Evolutionary conservation across 2,113 vertebrate genomes (phyloP), one percentile per base, ranked within the genome.

Genomic region (Aegypius monachus): DNA sequence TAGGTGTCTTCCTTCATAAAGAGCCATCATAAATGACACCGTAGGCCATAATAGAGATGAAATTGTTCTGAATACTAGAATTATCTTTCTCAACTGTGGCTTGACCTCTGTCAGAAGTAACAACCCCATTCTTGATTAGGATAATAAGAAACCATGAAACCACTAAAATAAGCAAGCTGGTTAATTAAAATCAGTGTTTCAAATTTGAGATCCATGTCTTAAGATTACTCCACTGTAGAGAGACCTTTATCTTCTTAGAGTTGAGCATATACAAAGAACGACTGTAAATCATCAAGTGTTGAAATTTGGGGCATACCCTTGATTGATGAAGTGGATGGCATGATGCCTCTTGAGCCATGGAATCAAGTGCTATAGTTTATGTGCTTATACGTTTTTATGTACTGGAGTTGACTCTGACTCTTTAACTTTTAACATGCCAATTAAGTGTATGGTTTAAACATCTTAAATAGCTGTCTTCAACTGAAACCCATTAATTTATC

Each of bases 381-480:
- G 47, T 86, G 56, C 74, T 72, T 86, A 92, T 72, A 89, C n/a
- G 15, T 91, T 93, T 97, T 97, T 95, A 94, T 62, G 48, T 75
- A 94, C 83, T 88, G 81, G 81, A 90, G 32, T 68, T 96, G 84
- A 94, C 81, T 98, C 94, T 71, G 72, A 73, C 84, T 91, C 83
- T 96, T 95, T 95, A 97, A 96, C 93, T 97, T 98, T 95, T 96
- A 97, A 97, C 42, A 36, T 90, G 88, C n/a, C 93, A 97, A 96
- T 97, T 97, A 97, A 97, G 66, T 36, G 10, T 73, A 95, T 75
- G 36, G 40, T 90, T 92, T 96, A 91, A 78, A 94, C 22, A 68
- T 94, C 43, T 97, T 96, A 96, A 97, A 92, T 91, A 95, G 36
- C 90, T 94, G 48, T 90, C 88, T 98, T 90, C 90, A 90, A 66